Conservation (phyloP, 2,888 invertebrate genomes). For the Acleris laterana region DNA sequence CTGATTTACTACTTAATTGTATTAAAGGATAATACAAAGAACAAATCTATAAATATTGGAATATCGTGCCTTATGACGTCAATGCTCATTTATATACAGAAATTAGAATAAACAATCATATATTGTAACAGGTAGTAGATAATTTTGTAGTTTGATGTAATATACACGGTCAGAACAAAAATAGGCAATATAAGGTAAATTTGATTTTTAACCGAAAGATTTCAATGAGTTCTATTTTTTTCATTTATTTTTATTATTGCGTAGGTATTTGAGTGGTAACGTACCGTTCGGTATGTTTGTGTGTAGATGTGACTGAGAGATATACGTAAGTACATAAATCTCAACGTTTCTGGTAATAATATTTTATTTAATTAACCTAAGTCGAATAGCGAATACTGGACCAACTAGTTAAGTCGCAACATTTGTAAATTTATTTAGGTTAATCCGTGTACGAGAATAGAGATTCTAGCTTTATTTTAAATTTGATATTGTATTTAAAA, state of each 20-base stretch:
- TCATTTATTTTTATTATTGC: slow-evolving; percentile 9
- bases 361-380: slow-evolving; percentile 50
- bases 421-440: slow-evolving; percentile 64
- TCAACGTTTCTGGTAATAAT: slow-evolving; percentile 46
- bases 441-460: slow-evolving; percentile 41
- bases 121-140: slow-evolving; percentile 45
- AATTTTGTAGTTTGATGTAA: slow-evolving; percentile 46
- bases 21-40: slow-evolving; percentile 42
- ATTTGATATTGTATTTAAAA: slow-evolving; percentile 77
- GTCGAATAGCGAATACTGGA: slow-evolving; percentile 61
- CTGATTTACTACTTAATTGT: slow-evolving; percentile 18
- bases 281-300: slow-evolving; percentile 24
- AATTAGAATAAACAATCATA: slow-evolving; percentile 51
- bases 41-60: slow-evolving; percentile 55
- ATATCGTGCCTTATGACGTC: slow-evolving; percentile 60
- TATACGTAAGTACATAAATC: slow-evolving; percentile 46
- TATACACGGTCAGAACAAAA: slow-evolving; percentile 34
- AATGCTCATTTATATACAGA: slow-evolving; percentile 63
- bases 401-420: slow-evolving; percentile 52
- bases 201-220: slow-evolving; percentile 25
- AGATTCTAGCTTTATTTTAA: slow-evolving; percentile 62
- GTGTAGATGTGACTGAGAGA: slow-evolving; percentile 48
- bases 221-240: slow-evolving; percentile 39
- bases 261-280: slow-evolving; percentile 27
- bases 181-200: slow-evolving; percentile 40